A percentile compares a stretch with the other conserved stretches of the same genome.
Evolutionary conservation across 2,888 invertebrate genomes (phyloP).

Genomic region (Balanococcus diminutus): DNA sequence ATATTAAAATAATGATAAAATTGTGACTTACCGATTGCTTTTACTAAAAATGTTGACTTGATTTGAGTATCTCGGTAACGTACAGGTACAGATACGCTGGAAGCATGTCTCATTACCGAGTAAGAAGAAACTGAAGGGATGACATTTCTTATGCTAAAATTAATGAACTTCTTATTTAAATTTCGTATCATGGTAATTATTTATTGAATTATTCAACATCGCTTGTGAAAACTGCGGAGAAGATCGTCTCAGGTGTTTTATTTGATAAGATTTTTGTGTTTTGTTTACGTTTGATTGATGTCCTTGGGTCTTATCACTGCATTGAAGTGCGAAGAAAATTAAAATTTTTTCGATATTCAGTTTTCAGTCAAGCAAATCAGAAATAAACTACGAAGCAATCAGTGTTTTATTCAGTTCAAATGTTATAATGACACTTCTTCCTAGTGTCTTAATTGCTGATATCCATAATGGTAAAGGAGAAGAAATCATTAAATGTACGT

Average conservation of each 20-base stretch:
- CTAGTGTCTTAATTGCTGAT: neutral
- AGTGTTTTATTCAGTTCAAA: too few relatives aligned
- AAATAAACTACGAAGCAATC: too few relatives aligned
- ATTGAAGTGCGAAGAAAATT: too few relatives aligned
- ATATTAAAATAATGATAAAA: neutral
- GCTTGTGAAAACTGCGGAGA: too few relatives aligned
- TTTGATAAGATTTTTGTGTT: too few relatives aligned
- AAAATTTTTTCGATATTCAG: too few relatives aligned
- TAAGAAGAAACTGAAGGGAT: neutral
- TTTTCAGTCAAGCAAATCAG: too few relatives aligned
- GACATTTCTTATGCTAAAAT: neutral
- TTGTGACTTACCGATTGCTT: neutral
- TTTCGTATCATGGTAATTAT: neutral
- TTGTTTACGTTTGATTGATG: too few relatives aligned
- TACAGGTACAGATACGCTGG: neutral
- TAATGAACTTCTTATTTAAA: neutral
- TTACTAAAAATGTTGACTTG: neutral
- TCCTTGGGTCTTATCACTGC: too few relatives aligned
- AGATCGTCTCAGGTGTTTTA: too few relatives aligned
- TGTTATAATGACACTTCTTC: neutral
- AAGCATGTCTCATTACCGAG: neutral
- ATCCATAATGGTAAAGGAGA: neutral
- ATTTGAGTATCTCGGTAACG: neutral
- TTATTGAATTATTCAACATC: too few relatives aligned
- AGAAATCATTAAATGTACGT: slow-evolving; percentile 1